Evolutionary conservation across 2,888 invertebrate genomes (phyloP), one percentile per base, ranked within the genome.

Genomic region (Sepioteuthis lessoniana): DNA sequence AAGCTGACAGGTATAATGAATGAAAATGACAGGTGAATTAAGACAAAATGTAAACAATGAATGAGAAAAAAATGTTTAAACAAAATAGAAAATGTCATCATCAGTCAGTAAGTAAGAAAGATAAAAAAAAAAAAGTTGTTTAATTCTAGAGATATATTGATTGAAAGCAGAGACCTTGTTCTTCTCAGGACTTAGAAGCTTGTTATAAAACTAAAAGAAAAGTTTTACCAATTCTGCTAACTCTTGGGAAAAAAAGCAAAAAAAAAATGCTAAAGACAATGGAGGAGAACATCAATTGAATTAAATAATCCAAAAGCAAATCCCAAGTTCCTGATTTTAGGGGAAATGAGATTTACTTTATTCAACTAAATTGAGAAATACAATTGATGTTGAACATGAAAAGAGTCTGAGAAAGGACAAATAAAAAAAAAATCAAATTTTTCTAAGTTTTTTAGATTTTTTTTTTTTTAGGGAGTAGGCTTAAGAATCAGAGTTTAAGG

Each of bases 341-440:
- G 76, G 76, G 76, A n/a, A n/a, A 76, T 76, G n/a, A 76, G n/a
- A 76, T 76, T 76, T 76, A 76, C 76, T 76, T 31, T n/a, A 76
- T 76, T 76, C 76, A 76, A 76, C 76, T 76, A 0, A 76, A 10
- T n/a, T 13, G 76, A n/a, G n/a, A 76, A n/a, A 76, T 76, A n/a
- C 76, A 76, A 76, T 76, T 76, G 76, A n/a, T 76, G 31, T 76
- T 76, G 10, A 31, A 76, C 76, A 76, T n/a, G 13, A 76, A 76
- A 76, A 76, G 31, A 31, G 76, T 76, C 76, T 76, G 76, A 76
- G n/a, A 76, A 25, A 25, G 25, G 25, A 1, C 21, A 0, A 55
- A 55, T 21, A 55, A 55, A 21, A 7, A 55, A 55, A 76, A 31
- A n/a, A n/a, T n/a, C n/a, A n/a, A n/a, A n/a, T n/a, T n/a, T n/a